Conservation (phyloP, 1,140 invertebrate genomes). For the Thaumetopoea pityocampa region DNA sequence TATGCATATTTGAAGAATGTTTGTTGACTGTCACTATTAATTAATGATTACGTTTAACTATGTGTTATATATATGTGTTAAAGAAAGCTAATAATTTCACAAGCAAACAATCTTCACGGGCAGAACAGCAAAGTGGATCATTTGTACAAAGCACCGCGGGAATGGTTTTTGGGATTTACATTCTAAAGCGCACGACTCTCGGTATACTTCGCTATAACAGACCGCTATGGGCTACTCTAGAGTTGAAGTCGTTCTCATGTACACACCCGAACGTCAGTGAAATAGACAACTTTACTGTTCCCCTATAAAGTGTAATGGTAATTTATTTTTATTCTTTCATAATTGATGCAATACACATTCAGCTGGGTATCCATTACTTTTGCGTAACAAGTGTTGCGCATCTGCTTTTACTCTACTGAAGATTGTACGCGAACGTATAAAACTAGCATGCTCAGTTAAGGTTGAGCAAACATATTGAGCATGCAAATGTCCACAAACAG, state of each 20-base stretch:
- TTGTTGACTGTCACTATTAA: conserved; percentile 22
- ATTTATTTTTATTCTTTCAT: conserved; percentile 20
- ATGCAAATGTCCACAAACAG: no score
- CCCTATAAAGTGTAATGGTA: conserved; percentile 34
- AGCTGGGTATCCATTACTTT: no score
- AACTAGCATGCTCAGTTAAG: no score
- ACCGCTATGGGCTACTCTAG: no score
- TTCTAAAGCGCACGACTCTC: conserved; percentile 9
- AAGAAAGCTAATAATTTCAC: conserved; percentile 14
- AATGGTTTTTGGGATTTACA: conserved; percentile 19
- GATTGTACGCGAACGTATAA: no score
- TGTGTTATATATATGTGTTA: conserved; percentile 10
- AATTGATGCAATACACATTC: conserved; percentile 43
- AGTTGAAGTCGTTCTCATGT: no score
- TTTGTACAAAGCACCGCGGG: conserved; percentile 9
- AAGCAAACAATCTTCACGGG: conserved; percentile 33
- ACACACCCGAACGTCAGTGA: no score
- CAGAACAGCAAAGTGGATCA: conserved; percentile 35
- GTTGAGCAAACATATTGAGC: no score
- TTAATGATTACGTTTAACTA: conserved; percentile 15
- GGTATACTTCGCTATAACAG: not conserved
- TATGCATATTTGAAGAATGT: conserved; percentile 25
- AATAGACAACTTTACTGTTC: conserved; percentile 40
- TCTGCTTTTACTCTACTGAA: no score
- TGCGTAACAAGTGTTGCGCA: no score